Conservation (phyloP, 2,888 invertebrate species). For the Ophioninae sp. region DNA sequence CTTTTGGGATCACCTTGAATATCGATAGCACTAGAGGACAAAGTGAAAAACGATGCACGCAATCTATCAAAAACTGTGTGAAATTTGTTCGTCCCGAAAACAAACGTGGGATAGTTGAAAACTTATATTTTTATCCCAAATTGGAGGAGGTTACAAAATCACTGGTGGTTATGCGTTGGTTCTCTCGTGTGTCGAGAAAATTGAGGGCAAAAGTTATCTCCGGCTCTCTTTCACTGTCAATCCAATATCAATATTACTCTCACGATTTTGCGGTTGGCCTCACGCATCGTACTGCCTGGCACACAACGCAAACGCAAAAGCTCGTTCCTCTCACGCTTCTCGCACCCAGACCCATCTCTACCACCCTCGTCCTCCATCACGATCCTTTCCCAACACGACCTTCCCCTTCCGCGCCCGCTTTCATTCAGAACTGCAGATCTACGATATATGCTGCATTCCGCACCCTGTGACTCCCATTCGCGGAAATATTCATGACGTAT, state of each 20-base stretch:
- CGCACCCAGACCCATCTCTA: neutral
- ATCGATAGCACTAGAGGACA: neutral
- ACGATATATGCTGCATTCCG: slow-evolving; percentile 32
- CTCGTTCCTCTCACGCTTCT: slow-evolving; percentile 36
- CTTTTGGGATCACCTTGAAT: neutral
- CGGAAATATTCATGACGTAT: slow-evolving; percentile 46
- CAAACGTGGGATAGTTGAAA: neutral
- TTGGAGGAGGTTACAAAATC: slow-evolving; percentile 21
- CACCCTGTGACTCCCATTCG: slow-evolving; percentile 6
- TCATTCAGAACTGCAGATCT: slow-evolving; percentile 29
- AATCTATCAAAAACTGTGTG: neutral
- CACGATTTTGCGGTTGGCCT: slow-evolving; percentile 48
- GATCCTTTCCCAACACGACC: neutral
- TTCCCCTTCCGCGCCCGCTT: slow-evolving; percentile 16
- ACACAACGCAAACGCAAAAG: slow-evolving; percentile 45
- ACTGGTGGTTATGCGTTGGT: slow-evolving; percentile 9
- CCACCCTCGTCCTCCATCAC: neutral
- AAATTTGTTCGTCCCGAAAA: neutral
- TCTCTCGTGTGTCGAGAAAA: slow-evolving; percentile 33
- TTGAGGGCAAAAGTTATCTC: slow-evolving; percentile 20
- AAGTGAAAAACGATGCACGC: neutral
- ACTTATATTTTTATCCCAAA: slow-evolving; percentile 22
- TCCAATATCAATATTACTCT: slow-evolving; percentile 50
- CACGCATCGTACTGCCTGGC: slow-evolving; percentile 58
- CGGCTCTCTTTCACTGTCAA: slow-evolving; percentile 11